Percentiles rank a stretch among this genome's conserved stretches.
Evolutionary conservation across 1,140 invertebrate species (phyloP).

Genomic region (Brachionus paranguensis): DNA sequence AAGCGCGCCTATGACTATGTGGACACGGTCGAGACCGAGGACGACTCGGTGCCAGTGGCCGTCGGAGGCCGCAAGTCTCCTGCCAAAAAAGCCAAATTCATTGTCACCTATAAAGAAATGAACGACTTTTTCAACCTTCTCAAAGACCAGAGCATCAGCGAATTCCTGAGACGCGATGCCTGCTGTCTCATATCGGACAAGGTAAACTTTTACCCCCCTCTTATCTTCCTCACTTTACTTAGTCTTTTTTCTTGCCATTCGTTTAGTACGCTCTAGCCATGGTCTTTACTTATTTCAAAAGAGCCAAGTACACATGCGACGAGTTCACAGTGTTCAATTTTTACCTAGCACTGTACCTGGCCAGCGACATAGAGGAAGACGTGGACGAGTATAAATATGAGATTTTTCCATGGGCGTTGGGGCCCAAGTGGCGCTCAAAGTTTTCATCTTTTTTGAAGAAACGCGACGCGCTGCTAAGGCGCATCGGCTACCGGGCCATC

Average conservation of each 20-base stretch:
- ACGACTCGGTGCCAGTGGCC: neutral
- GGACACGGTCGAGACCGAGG: constrained; percentile 2
- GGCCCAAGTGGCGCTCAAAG: constrained; percentile 50
- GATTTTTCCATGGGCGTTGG: constrained; percentile 58
- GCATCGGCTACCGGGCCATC: constrained; percentile 58
- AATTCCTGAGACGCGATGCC: constrained; percentile 48
- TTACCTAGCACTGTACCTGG: constrained; percentile 60
- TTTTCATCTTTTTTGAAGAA: constrained; percentile 51
- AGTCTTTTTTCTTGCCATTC: neutral
- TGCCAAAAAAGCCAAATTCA: constrained; percentile 35
- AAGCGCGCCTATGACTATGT: constrained; percentile 25
- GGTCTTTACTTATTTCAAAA: constrained; percentile 61
- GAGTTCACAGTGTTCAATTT: constrained; percentile 60
- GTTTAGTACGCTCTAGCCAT: constrained; percentile 60
- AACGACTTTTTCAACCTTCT: constrained; percentile 23
- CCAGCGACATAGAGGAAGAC: constrained; percentile 63
- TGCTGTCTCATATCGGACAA: constrained; percentile 52
- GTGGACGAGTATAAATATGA: constrained; percentile 59
- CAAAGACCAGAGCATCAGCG: constrained; percentile 47
- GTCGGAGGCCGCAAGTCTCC: neutral
- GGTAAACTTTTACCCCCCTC: constrained; percentile 42
- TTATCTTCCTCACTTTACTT: neutral
- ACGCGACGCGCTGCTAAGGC: constrained; percentile 56
- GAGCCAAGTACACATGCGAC: constrained; percentile 52
- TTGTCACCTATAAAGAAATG: constrained; percentile 39